Base-by-base conservation (phyloP, 2,113 vertebrate species). In the Ovis aries region DNA sequence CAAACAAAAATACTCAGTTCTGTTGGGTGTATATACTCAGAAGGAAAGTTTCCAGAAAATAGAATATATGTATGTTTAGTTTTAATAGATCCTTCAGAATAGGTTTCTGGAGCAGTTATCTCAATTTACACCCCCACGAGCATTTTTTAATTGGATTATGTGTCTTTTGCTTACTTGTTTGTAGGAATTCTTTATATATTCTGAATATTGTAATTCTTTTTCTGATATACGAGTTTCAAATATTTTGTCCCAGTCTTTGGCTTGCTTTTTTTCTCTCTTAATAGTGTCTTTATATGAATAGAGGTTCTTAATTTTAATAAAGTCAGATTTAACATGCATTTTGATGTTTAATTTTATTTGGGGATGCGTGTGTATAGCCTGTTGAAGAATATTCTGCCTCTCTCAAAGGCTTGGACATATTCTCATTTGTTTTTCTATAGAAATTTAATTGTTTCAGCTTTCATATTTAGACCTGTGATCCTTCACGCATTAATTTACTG, bases 231-330 rank as follows among this genome's bases (percentile, higher is more conserved):
- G 43, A 91, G 9, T 60, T 45, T 7, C 27, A 88, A 78, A 87
- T 83, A 88, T 43, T 40, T 82, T 91, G 29, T 23, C 17, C 3
- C 6, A 53, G 16, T 29, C 43, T 91, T 9, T 60, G n/a, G 29
- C 40, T 86, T 77, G 45, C 7, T 81, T 21, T 16, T 71, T 88
- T 53, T 50, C 19, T 92, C 43, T 84, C 60, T 90, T 80, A 33
- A 17, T 45, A 33, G 15, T 92, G 1, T 50, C n/a, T 29, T 90
- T 95, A 83, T 33, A 57, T 80, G 60, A 94, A 21, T 29, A 52
- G 45, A 82, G 31, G 2, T 29, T 82, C 77, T 90, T 92, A 62
- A 88, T 90, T 97, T 80, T 90, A 55, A 88, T 59, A 85, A 97
- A 82, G 16, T 59, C 78, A 9, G 60, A 43, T 33, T 62, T 83